Conservation (phyloP, 2,113 vertebrate genomes). For the Petrocephalus zakoni region DNA sequence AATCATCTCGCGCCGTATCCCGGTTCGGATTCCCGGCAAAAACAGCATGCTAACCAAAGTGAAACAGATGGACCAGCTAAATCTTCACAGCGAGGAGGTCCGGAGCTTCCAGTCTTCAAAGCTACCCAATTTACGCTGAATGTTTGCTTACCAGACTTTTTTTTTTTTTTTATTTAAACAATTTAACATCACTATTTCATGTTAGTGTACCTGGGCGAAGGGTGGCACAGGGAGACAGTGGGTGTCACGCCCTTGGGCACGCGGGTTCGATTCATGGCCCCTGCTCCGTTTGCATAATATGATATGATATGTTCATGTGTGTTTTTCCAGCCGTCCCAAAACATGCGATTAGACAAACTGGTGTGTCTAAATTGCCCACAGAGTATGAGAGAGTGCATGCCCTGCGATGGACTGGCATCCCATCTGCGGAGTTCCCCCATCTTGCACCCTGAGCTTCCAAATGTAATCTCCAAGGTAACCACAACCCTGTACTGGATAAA, state of each 20-base stretch:
- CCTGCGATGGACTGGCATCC: neutral
- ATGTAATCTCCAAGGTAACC: neutral
- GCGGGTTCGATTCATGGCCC: neutral
- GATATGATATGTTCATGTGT: neutral
- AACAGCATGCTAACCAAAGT: slow-evolving; percentile 7
- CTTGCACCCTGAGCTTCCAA: neutral
- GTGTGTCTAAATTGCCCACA: neutral
- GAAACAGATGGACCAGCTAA: neutral
- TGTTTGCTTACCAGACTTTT: neutral
- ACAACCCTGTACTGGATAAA: neutral
- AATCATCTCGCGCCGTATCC: neutral
- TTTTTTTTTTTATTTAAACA: neutral
- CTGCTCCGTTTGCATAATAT: neutral
- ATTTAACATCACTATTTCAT: neutral
- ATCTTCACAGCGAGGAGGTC: neutral
- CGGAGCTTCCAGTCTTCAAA: neutral
- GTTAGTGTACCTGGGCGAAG: neutral
- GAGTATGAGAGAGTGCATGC: neutral
- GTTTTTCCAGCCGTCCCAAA: neutral
- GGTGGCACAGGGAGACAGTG: neutral
- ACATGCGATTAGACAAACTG: neutral
- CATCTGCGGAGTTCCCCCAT: neutral
- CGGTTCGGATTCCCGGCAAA: neutral
- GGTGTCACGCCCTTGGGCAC: neutral
- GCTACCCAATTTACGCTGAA: neutral